A percentile compares a stretch with the other conserved stretches of the same genome.
phyloP scores from a whole-genome alignment of 92 coral and sea anemone species.

The Paramuricea clavata region DNA sequence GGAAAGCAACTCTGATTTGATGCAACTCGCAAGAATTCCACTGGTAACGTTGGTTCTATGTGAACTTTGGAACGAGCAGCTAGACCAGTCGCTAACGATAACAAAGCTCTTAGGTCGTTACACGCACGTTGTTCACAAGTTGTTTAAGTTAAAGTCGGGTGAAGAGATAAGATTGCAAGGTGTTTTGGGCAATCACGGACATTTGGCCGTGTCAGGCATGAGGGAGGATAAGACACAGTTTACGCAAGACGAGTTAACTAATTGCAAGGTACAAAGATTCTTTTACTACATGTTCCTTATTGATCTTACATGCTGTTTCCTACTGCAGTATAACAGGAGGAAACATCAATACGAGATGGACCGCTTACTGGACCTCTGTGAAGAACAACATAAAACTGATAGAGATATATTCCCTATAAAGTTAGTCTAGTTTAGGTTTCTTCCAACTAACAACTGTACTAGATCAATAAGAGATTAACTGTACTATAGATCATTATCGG shows the following conservation, averaged over 20 bases:
- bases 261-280: background rate
- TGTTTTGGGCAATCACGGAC: background rate
- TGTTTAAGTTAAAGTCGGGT: background rate
- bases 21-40: constrained; percentile 9
- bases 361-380: background rate
- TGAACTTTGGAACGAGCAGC: background rate
- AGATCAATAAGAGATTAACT: background rate
- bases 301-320: too few relatives aligned
- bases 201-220: constrained; percentile 2
- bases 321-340: too few relatives aligned
- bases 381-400: background rate
- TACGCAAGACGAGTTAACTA: background rate
- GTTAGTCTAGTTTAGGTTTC: too few relatives aligned
- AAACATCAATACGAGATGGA: background rate
- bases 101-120: background rate
- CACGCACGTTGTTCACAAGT: background rate
- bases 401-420: background rate
- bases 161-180: background rate
- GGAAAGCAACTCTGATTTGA: background rate
- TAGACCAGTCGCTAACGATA: background rate
- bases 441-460: background rate
- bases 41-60: constrained; percentile 16
- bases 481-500: too few relatives aligned
- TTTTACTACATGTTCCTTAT: background rate
- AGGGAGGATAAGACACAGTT: background rate